Evolutionary conservation across 2,113 vertebrate genomes (phyloP), one percentile per base, ranked within the genome.

Genomic region (Isichthys henryi): DNA sequence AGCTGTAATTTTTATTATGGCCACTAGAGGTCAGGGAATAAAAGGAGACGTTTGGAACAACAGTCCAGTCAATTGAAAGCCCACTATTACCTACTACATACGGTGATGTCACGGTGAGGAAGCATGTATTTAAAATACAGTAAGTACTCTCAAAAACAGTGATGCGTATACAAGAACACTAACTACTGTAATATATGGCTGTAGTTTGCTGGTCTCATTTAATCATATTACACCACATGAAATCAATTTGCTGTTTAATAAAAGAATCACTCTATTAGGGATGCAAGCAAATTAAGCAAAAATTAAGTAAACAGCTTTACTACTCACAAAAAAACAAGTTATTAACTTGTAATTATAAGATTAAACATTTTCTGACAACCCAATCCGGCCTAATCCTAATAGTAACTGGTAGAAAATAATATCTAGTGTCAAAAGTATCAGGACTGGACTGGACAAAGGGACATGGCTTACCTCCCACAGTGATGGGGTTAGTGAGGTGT

Each of bases 401-500:
- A 43, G 62, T 66, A 66, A n/a, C 31, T 35, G 70, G 13, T 35
- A 35, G 70, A 58, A n/a, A 31, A 86, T 2, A 31, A 86, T 27
- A 35, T 35, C 23, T 50, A 31, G 85, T 21, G 17, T n/a, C 7
- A 50, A 13, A 23, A 31, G n/a, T 21, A 7, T 10, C 15, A 39
- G 48, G n/a, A 7, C 23, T 13, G 46, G 48, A 13, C 49, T 5
- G 10, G n/a, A 86, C 85, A n/a, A n/a, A 45, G 5, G 11, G 15
- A 74, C 9, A 7, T 1, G 21, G 2, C 17, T 1, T 91, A 98
- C 98, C 96, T 92, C 96, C 95, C 77, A 96, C 35, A 0, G 0
- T 91, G 91, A 98, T 92, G 0, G 97, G 97, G 0, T 87, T 90
- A n/a, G 87, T 92, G 86, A 99, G 96, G 93, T 94, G 97, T 74